These are phyloP conservation scores for Valencia hispanica DNA, from an alignment of 2,797 vertebrate genomes.

Conservation along the genomic window DNA sequence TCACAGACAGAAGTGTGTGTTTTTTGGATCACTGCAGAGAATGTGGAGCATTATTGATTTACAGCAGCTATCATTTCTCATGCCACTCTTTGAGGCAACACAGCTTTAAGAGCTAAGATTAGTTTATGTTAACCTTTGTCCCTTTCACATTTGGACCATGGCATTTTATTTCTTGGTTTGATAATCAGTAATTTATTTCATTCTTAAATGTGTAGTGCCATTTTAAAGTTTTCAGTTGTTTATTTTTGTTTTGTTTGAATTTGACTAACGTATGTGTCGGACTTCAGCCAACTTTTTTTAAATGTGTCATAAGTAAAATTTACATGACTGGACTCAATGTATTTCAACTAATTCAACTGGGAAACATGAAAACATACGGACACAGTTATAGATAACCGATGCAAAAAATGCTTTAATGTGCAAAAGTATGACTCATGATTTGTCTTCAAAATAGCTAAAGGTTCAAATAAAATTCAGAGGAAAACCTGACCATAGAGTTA, in stretches of 20 bases:
- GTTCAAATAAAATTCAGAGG: background rate
- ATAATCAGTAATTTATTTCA: background rate
- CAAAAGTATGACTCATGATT: background rate
- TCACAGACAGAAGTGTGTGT: slow-evolving; percentile 28
- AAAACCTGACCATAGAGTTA: background rate
- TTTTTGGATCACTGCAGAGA: slow-evolving; percentile 21
- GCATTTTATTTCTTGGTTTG: background rate
- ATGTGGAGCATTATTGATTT: slow-evolving; percentile 41
- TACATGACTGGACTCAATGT: background rate
- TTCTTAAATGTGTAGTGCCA: background rate
- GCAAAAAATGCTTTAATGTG: background rate
- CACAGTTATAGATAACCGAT: background rate
- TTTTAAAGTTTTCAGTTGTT: no score
- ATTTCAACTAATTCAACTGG: background rate
- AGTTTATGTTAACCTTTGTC: slow-evolving; percentile 5
- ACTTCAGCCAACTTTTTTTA: background rate
- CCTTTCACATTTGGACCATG: background rate
- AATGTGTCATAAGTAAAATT: background rate
- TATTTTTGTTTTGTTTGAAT: background rate
- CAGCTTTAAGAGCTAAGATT: slow-evolving; percentile 18
- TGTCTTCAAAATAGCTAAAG: background rate
- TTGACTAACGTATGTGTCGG: background rate
- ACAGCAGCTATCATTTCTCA: slow-evolving; percentile 21
- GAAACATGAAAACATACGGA: background rate
- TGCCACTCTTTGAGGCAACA: background rate